Percentiles rank a stretch among this genome's conserved stretches.
Evolutionary conservation across 2,113 vertebrate species (phyloP).

Genomic region (Spea multiplicata): DNA sequence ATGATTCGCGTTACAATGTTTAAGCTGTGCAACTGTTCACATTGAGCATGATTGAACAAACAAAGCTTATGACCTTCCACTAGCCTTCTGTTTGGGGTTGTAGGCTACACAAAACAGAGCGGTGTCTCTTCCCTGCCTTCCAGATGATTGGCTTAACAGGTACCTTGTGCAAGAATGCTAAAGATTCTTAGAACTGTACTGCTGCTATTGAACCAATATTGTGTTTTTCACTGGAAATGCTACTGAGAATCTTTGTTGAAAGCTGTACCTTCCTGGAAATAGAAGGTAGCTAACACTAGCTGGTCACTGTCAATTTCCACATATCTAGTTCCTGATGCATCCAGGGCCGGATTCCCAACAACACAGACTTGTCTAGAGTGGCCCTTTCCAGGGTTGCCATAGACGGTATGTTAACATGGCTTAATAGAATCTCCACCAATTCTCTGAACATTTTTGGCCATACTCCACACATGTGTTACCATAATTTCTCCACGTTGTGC

Average conservation of each 20-base stretch:
- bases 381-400: too few species aligned
- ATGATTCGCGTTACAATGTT: conserved; percentile 61
- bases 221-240: conserved; percentile 57
- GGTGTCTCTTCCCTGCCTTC: conserved; percentile 47
- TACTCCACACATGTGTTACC: too few species aligned
- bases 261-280: conserved; percentile 21
- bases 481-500: too few species aligned
- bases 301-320: conserved; percentile 61
- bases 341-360: neutral
- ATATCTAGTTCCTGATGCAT: conserved; percentile 51
- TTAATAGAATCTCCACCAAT: too few species aligned
- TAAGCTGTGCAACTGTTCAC: conserved; percentile 71
- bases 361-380: too few species aligned
- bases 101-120: conserved; percentile 47
- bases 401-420: too few species aligned
- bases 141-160: conserved; percentile 19
- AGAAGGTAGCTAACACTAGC: conserved; percentile 53
- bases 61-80: conserved; percentile 54
- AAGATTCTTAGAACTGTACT: conserved; percentile 56
- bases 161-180: conserved; percentile 55
- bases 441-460: too few species aligned
- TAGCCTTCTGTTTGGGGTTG: conserved; percentile 56
- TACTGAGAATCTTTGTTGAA: conserved; percentile 50
- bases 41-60: conserved; percentile 68
- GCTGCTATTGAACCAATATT: conserved; percentile 80